These are phyloP conservation scores for Drosophila imparisetae DNA, from an alignment of 2,888 invertebrate genomes.

Conservation along the genomic window DNA sequence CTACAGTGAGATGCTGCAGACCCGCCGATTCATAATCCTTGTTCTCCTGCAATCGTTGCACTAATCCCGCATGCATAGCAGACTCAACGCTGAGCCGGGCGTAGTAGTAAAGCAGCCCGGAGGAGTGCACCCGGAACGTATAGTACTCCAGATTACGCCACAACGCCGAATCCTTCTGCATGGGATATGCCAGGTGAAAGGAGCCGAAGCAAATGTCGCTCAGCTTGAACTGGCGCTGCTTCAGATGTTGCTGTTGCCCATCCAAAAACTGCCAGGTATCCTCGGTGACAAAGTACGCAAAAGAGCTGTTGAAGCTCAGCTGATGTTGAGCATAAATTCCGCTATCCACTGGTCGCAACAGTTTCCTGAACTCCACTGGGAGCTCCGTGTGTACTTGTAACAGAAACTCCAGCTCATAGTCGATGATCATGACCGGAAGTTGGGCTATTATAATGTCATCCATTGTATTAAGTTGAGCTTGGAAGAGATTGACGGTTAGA, in stretches of 20 bases:
- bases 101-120: slow-evolving; percentile 71
- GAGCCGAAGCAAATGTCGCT: slow-evolving; percentile 80
- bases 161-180: slow-evolving; percentile 77
- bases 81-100: slow-evolving; percentile 65
- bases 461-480: slow-evolving; percentile 74
- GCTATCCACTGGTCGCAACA: slow-evolving; percentile 67
- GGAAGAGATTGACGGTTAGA: slow-evolving; percentile 73
- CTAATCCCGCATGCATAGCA: slow-evolving; percentile 67
- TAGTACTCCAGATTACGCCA: slow-evolving; percentile 77
- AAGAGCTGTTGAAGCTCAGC: slow-evolving; percentile 62
- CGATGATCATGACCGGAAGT: slow-evolving; percentile 77
- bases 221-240: slow-evolving; percentile 71
- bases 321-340: slow-evolving; percentile 62
- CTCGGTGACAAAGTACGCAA: slow-evolving; percentile 74
- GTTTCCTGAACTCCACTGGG: slow-evolving; percentile 51
- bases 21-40: slow-evolving; percentile 71
- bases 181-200: slow-evolving; percentile 73
- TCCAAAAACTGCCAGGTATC: slow-evolving; percentile 78
- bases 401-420: slow-evolving; percentile 78
- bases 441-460: slow-evolving; percentile 69
- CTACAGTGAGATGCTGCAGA: slow-evolving; percentile 70
- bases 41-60: slow-evolving; percentile 56
- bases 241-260: slow-evolving; percentile 65
- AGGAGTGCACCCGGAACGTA: slow-evolving; percentile 72
- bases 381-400: slow-evolving; percentile 46